Base-by-base conservation (phyloP, 2,888 invertebrate genomes). In the Emmelina monodactyla region DNA sequence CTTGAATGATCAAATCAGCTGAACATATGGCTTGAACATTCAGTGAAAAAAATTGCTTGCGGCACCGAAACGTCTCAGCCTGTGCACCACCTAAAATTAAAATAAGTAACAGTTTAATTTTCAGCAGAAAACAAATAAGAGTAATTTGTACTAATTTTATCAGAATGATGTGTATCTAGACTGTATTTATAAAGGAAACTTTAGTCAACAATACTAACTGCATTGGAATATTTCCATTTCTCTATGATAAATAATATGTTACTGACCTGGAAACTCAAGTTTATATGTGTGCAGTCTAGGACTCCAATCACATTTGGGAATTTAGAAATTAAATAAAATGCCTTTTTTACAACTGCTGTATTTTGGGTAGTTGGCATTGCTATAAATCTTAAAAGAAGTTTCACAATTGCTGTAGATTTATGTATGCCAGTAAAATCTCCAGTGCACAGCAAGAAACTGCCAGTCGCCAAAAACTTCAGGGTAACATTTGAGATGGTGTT, bases 361-460 rank as follows among this genome's bases (percentile, higher is more conserved):
- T 33, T 33, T 33, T 22, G 32, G 32, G 12, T 32, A 22, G 32
- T 22, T 32, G 32, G 32, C 32, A 32, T 32, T 32, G 32, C 22
- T 33, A 33, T 33, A 33, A 22, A 33, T 33, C 25, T 33, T 25
- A 25, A 33, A 14, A 22, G 25, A 14, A 33, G 25, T 33, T 33
- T 33, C 11, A 33, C 33, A 33, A 33, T 33, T 33, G 33, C 33
- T 25, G 33, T 33, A 13, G 33, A 33, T 14, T 33, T 33, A 14
- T 33, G 33, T 22, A 33, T 33, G 33, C 25, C 33, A 25, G n/a
- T 14, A 33, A 33, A 33, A 33, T 33, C 33, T 33, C 33, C 33
- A 33, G 2, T 33, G 25, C 25, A 33, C n/a, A 33, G 4, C 16
- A 33, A 33, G 25, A 33, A 33, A 33, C 10, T 25, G 25, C 33